Evolutionary conservation across 1,140 invertebrate genomes (phyloP), one percentile per base, ranked within the genome.

Genomic region (Akabosia matsudoensis): DNA sequence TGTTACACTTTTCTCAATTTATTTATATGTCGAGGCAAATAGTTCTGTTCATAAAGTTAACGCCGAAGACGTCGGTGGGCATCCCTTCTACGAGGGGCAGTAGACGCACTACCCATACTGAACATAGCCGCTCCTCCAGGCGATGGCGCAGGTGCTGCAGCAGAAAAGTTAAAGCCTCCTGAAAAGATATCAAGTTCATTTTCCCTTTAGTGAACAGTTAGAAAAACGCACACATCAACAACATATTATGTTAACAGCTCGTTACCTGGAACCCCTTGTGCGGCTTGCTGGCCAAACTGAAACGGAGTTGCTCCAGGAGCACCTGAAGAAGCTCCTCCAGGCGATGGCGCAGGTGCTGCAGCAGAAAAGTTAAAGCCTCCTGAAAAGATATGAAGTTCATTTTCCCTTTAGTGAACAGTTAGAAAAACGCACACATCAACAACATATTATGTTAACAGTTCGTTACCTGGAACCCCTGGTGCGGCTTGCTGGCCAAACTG

Each of bases 161-260:
- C 54, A 13, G 70, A 45, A 37, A 77, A 77, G 56, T 77, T 77
- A 26, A 77, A 77, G 1, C 52, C 76, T 51, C 54, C 76, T 77
- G n/a, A n/a, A n/a, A n/a, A n/a, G n/a, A n/a, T n/a, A n/a, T n/a
- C n/a, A n/a, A n/a, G n/a, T n/a, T n/a, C n/a, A n/a, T n/a, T n/a
- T n/a, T n/a, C n/a, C n/a, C n/a, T n/a, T n/a, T n/a, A n/a, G n/a
- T n/a, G n/a, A n/a, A n/a, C n/a, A n/a, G n/a, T n/a, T n/a, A n/a
- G n/a, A n/a, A n/a, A n/a, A n/a, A n/a, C n/a, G n/a, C n/a, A n/a
- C n/a, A n/a, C n/a, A n/a, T n/a, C n/a, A n/a, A n/a, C n/a, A n/a
- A n/a, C n/a, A n/a, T n/a, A n/a, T n/a, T n/a, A n/a, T n/a, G n/a
- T n/a, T n/a, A n/a, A n/a, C n/a, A n/a, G n/a, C n/a, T n/a, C n/a